These are phyloP conservation scores for Odontocerum albicorne DNA, from an alignment of 2,888 invertebrate species.

Conservation along the genomic window DNA sequence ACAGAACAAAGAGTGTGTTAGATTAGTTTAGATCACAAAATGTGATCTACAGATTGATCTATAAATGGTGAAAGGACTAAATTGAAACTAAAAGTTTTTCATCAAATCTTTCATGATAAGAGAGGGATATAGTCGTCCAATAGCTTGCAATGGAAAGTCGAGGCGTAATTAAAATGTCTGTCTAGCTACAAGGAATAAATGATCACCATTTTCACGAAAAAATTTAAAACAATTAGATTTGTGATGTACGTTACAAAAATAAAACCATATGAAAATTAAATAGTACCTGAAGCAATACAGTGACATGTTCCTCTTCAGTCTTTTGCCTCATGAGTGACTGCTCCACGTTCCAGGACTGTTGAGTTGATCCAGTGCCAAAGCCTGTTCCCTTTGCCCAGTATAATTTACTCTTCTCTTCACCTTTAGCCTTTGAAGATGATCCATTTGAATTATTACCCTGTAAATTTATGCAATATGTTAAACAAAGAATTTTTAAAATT, in stretches of 20 bases:
- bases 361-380: constrained; percentile 93
- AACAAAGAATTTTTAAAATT: background rate
- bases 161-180: no score
- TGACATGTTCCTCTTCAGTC: constrained; percentile 93
- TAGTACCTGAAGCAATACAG: constrained; percentile 71
- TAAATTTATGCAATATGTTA: constrained; percentile 38
- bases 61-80: no score
- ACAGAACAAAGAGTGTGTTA: no score
- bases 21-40: no score
- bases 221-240: background rate
- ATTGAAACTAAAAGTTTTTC: no score
- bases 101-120: no score
- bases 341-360: constrained; percentile 96
- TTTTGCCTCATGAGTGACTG: constrained; percentile 87
- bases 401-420: constrained; percentile 73
- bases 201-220: constrained; percentile 26
- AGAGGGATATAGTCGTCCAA: no score
- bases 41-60: no score
- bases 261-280: background rate
- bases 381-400: constrained; percentile 98
- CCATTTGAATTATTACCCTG: constrained; percentile 55
- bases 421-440: constrained; percentile 51
- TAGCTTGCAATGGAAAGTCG: no score
- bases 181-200: no score
- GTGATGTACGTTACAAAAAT: background rate